phyloP scores from a whole-genome alignment of 2,797 vertebrate genomes.

The Gymnocypris eckloni region DNA sequence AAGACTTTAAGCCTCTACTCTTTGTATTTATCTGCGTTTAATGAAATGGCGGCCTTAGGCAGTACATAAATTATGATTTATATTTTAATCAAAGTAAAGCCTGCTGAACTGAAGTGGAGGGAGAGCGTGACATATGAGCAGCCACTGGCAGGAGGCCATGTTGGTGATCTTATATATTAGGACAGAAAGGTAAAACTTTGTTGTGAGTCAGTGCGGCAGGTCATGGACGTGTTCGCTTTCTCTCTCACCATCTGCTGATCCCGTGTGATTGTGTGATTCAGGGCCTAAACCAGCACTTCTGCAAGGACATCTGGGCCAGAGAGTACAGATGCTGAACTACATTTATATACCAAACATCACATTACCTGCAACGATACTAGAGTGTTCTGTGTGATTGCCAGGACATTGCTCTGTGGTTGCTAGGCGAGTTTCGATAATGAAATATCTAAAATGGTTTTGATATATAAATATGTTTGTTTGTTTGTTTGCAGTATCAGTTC shows the following conservation, averaged over 20 bases:
- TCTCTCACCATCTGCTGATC: conserved; percentile 15
- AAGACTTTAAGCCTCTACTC: conserved; percentile 17
- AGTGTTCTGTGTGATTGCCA: neutral
- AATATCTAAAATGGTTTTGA: neutral
- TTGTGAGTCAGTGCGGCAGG: neutral
- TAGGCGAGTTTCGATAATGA: neutral
- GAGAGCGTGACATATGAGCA: conserved; percentile 49
- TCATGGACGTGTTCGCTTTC: neutral
- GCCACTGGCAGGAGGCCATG: conserved; percentile 45
- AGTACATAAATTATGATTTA: conserved; percentile 57
- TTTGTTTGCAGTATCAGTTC: neutral
- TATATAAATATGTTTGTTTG: neutral
- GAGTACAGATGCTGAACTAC: conserved; percentile 10
- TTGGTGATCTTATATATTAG: conserved; percentile 29
- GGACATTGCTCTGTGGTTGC: neutral
- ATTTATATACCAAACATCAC: neutral
- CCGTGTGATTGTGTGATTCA: neutral
- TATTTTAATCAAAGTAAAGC: conserved; percentile 58
- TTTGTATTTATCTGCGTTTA: conserved; percentile 36
- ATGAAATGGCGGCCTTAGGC: conserved; percentile 33
- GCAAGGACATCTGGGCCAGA: conserved; percentile 14
- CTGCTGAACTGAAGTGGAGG: conserved; percentile 41
- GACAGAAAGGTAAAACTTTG: conserved; percentile 12
- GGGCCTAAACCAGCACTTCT: conserved; percentile 2
- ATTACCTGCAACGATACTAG: neutral